A percentile compares a stretch with the other conserved stretches of the same genome.
These are phyloP conservation scores for Agrochola lota DNA, from an alignment of 2,888 invertebrate species.

Conservation along the genomic window DNA sequence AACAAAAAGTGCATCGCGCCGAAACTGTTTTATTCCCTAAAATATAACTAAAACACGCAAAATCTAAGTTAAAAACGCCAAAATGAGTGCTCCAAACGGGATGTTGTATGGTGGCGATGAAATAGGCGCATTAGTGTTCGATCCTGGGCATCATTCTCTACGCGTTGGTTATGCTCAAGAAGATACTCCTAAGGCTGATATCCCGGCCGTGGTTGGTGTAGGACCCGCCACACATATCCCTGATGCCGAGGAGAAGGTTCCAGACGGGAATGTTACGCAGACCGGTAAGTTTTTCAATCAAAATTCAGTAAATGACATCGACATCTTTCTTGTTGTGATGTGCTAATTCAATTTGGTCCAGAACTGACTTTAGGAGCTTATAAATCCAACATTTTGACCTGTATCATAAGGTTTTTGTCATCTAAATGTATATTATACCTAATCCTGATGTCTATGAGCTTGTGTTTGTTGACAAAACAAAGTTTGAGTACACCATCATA, in stretches of 20 bases:
- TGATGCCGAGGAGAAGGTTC: conserved; percentile 94
- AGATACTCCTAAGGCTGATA: conserved; percentile 99
- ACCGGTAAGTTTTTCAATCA: conserved; percentile 77
- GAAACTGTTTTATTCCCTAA: conserved; percentile 30
- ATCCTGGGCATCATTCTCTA: conserved; percentile 94
- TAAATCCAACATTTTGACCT: not conserved
- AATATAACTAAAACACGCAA: conserved; percentile 8
- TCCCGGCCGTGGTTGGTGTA: conserved; percentile 97
- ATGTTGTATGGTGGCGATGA: conserved; percentile 99
- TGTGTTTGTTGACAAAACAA: conserved; percentile 33
- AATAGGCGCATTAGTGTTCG: conserved; percentile 99
- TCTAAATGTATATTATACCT: not conserved
- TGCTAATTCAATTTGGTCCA: conserved; percentile 1
- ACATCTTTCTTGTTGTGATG: conserved; percentile 15
- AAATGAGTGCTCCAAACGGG: conserved; percentile 90
- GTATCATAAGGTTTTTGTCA: not conserved
- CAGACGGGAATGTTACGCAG: conserved; percentile 93
- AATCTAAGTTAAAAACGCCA: conserved; percentile 41
- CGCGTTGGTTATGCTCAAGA: conserved; percentile 99
- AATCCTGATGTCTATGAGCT: not conserved
- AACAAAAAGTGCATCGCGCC: conserved; percentile 64
- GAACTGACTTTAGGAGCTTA: not conserved
- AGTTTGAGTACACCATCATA: not conserved
- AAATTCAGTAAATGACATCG: not conserved
- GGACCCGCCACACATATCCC: conserved; percentile 93